Evolutionary conservation across 2,888 invertebrate species (phyloP), one percentile per base, ranked within the genome.

Genomic region (Ennomos quercinarius): DNA sequence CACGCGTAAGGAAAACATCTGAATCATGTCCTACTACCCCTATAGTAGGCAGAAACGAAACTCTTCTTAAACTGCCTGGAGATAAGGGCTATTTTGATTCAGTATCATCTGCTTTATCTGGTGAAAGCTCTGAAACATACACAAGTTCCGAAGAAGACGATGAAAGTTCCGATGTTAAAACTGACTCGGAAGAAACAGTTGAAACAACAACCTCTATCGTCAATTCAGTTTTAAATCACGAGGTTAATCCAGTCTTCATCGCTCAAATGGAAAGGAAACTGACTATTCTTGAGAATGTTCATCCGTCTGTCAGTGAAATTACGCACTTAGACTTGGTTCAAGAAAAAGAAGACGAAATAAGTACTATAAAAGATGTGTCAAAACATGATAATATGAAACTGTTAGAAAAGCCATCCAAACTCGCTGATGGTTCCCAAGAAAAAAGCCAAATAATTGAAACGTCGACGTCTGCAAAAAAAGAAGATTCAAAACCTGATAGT

Each of bases 201-300:
- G 94, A 94, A 73, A 94, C 94, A 9, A 93, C 94, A 1, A 93
- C 93, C 71, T 93, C 93, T 48, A 89, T 95, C 17, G 93, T 94
- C 5, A 91, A 93, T 70, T 92, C 93, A 37, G 93, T 94, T 13
- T 68, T 93, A 40, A 89, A 81, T 56, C 83, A 89, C 27, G 82
- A 84, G 54, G 67, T 81, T 0, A 73, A 89, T 72, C 83, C 82
- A 8, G 72, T 66, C 39, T 74, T 86, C 10, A 78, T 87, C 52
- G 81, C 82, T 8, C 81, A 86, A 66, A 86, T 88, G 81, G 89
- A 89, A 42, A 85, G 71, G 57, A 91, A 91, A 69, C 72, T 89
- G 40, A 78, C 77, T 38, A 70, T 66, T 34, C 71, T 86, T 4
- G 79, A 83, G 66, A 67, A 61, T 44, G 56, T 53, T 10, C 72